Evolutionary conservation across 2,888 invertebrate genomes (phyloP).

Genomic region (Dyspetes luteomarginatus): DNA sequence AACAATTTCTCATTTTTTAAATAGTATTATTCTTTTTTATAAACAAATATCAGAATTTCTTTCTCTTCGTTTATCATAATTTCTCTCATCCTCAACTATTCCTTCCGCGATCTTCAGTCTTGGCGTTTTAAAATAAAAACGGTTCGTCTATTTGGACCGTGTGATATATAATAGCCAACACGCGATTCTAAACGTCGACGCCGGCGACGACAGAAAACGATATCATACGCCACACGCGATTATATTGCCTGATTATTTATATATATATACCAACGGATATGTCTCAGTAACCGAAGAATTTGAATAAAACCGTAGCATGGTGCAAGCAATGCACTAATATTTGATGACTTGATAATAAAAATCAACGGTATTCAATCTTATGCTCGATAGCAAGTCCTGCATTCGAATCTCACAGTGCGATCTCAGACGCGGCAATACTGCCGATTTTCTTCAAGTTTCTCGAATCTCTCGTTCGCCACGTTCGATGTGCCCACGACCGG

Average conservation of each 20-base stretch:
- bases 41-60: not conserved
- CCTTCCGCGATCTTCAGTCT: not conserved
- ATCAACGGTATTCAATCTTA: not conserved
- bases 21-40: not conserved
- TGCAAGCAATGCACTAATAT: conserved; percentile 29
- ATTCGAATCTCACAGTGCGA: not conserved
- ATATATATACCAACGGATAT: conserved; percentile 3
- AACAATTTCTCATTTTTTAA: too few species aligned
- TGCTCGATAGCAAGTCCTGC: not conserved
- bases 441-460: not conserved
- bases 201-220: conserved; percentile 13
- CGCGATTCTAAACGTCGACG: too few species aligned
- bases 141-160: too few species aligned
- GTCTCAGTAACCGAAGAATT: conserved; percentile 24
- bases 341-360: conserved; percentile 11
- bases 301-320: conserved; percentile 23
- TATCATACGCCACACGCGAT: conserved; percentile 6
- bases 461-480: not conserved
- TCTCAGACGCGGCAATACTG: not conserved
- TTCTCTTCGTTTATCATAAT: not conserved
- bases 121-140: too few species aligned
- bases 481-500: not conserved
- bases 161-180: not conserved
- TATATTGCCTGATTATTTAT: too few species aligned
- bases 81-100: not conserved